Base-by-base conservation (phyloP, 2,797 vertebrate species). In the Enteromius trimaculatus region DNA sequence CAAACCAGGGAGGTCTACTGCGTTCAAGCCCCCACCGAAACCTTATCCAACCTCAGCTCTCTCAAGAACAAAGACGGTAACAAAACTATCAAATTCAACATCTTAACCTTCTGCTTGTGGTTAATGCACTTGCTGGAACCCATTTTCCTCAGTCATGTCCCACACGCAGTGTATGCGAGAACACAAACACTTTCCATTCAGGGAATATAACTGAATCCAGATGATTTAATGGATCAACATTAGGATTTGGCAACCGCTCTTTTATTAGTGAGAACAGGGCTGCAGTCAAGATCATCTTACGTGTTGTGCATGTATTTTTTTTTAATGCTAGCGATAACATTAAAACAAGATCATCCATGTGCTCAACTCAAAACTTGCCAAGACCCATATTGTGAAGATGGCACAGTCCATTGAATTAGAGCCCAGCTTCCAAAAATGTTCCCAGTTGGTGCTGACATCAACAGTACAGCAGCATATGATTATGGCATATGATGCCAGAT, bases 1-100 rank as follows among this genome's bases (percentile, higher is more conserved):
- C 97, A 98, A 86, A 97, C 92, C 0, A 92, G 97, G 0, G 97
- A 99, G 85, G 90, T 92, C 3, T 99, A 98, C 89, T 99, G 98
- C 0, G 95, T 97, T 71, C 97, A 96, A 89, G 93, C 92, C 49
- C 92, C 89, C 11, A 88, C 90, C 21, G 95, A 96, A 7, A 89
- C 93, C 4, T 90, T 94, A 11, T 90, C 95, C 0, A 95, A 95
- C 84, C 86, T 94, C 16, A 89, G 92, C 71, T 88, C 94, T 0
- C 94, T 94, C 42, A 94, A 94, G 84, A 96, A 93, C 89, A 97
- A 94, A 92, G 97, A 98, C 94, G 97, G 98, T 99, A 94, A 80
- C 14, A 17, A 34, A 29, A 44, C 10, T 37, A 53, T 8, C 44
- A 66, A 29, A 64, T 47, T 77, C 39, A 58, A 11, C 34, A 10